A percentile compares a stretch with the other conserved stretches of the same genome.
phyloP scores from a whole-genome alignment of 53 echinoderm and acorn worm genomes.

The Holothuria leucospilota region DNA sequence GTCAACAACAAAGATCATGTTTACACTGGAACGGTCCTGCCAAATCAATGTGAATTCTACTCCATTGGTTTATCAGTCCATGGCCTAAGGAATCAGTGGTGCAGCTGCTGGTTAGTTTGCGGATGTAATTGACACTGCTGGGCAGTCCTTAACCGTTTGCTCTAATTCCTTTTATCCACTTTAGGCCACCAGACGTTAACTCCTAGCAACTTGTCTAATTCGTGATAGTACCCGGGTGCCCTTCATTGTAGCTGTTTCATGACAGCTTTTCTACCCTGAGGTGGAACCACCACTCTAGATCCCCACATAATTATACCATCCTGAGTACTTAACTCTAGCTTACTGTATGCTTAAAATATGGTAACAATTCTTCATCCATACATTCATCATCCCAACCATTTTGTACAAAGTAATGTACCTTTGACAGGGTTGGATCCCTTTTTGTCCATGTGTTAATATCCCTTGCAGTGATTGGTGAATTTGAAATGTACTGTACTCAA shows the following conservation, averaged over 20 bases:
- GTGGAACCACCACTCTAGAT: conserved; percentile 52
- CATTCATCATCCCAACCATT: conserved; percentile 14
- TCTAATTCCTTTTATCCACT: conserved; percentile 52
- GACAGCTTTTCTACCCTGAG: conserved; percentile 40
- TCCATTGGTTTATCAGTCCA: conserved; percentile 64
- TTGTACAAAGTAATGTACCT: not conserved
- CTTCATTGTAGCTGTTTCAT: conserved; percentile 56
- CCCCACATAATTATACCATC: conserved; percentile 58
- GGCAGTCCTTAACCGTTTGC: not conserved
- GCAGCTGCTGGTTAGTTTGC: conserved; percentile 38
- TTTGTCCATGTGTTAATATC: conserved; percentile 6
- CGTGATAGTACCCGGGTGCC: conserved; percentile 61
- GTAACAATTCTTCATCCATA: conserved; percentile 39
- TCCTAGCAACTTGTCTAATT: conserved; percentile 40
- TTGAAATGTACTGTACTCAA: conserved; percentile 8
- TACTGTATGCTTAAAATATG: conserved; percentile 51
- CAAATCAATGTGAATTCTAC: conserved; percentile 61
- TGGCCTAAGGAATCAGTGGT: conserved; percentile 55
- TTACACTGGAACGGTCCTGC: conserved; percentile 1
- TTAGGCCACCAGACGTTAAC: conserved; percentile 64
- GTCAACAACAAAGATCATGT: conserved; percentile 47
- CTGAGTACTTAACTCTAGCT: conserved; percentile 41
- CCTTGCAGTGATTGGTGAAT: not conserved
- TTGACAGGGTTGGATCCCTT: not conserved
- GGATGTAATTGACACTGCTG: conserved; percentile 41